Evolutionary conservation across 2,888 invertebrate genomes (phyloP), one percentile per base, ranked within the genome.

Genomic region (Agrochola lota): DNA sequence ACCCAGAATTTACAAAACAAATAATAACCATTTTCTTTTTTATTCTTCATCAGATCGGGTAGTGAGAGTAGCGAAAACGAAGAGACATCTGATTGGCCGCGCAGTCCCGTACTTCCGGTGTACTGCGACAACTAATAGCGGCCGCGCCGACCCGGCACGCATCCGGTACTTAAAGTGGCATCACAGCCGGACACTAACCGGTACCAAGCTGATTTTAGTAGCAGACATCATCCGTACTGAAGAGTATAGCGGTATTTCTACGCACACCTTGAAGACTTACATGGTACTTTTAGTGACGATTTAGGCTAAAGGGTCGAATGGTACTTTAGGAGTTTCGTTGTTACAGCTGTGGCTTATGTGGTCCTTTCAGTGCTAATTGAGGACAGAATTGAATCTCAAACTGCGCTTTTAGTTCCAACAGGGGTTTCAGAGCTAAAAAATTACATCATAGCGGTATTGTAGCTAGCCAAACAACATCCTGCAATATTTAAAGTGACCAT

Each of bases 61-160:
- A 97, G 97, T 93, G 96, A 97, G 88, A 97, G 97, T 92, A 97
- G 97, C 91, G 97, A 97, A 82, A 97, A 97, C 91, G 97, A 96
- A 84, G 97, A 97, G 82, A 96, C 95, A 30, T 97, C 97, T 71
- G 97, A 97, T 91, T 97, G 97, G 97, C 97, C 97, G 79, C 97
- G 97, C 85, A 97, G 97, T 91, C 97, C 97, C 78, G 97, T 97
- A 30, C 95, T 97, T 88, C 97, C 97, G 67, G 97, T 97, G 20
- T 96, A 96, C 92, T 96, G 96, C 91, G 94, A 94, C 90, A 94
- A 96, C 90, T 96, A 91, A 92, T 15, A 40, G 17, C 55, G 23
- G 43, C 70, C 40, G 57, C 79, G 70, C n/a, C 57, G 85, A 75
- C 85, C 82, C 81, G 85, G 81, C 81, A 68, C 66, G 75, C 64